Evolutionary conservation across 2,797 vertebrate genomes (phyloP).

Genomic region (Sebastolobus alascanus): DNA sequence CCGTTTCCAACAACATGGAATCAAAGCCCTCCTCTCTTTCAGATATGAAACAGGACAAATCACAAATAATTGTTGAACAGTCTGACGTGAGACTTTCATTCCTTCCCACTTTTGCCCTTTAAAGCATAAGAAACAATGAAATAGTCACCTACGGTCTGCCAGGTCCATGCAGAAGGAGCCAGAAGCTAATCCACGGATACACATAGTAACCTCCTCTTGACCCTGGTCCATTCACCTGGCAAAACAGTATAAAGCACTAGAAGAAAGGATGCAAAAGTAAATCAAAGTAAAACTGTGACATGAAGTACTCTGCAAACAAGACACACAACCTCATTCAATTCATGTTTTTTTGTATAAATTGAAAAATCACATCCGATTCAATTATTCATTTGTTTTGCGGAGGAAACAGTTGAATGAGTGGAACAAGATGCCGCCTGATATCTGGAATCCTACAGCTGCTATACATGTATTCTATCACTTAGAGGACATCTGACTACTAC

Average conservation of each 20-base stretch:
- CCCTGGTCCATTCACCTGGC: not conserved
- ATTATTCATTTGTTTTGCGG: not conserved
- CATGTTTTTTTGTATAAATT: not conserved
- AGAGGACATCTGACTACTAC: not conserved
- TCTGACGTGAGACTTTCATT: constrained; percentile 2
- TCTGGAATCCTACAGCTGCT: not conserved
- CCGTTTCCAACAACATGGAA: not conserved
- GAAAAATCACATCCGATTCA: not conserved
- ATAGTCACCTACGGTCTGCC: not conserved
- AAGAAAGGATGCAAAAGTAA: not conserved
- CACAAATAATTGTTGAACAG: not conserved
- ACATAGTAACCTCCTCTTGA: not conserved
- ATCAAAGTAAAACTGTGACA: not conserved
- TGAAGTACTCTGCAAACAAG: not conserved
- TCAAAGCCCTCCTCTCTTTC: not conserved
- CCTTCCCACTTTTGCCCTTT: not conserved
- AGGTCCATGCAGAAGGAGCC: not conserved
- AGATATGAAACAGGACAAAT: not conserved
- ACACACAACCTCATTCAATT: not conserved
- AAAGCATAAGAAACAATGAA: not conserved
- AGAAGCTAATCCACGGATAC: not conserved
- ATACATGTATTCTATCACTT: not conserved
- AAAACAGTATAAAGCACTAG: not conserved
- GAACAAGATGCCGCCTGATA: not conserved
- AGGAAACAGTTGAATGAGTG: not conserved